Evolutionary conservation across 2,797 vertebrate species (phyloP), one percentile per base, ranked within the genome.

Genomic region (Poecilia velifera): DNA sequence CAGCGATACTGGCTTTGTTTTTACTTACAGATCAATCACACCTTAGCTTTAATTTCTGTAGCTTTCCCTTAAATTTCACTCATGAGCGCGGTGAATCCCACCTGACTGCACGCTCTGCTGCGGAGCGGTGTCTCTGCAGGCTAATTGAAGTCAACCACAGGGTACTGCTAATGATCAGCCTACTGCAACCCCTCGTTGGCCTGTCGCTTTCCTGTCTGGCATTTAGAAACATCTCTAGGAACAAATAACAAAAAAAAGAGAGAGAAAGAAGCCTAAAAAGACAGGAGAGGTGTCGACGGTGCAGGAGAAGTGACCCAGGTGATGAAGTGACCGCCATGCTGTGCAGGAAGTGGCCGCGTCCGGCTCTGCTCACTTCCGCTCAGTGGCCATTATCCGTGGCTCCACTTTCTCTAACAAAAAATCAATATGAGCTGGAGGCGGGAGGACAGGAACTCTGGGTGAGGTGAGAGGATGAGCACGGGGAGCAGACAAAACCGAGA

Each of bases 91-190:
- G 46, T 18, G 73, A 74, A 77, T 47, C 62, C 83, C 82, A 74
- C 39, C 87, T 83, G 87, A 81, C 88, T 78, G 76, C 70, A 36
- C 6, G 25, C 47, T 73, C 28, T 13, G 81, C 81, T 74, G 84
- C 83, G 75, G 82, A 72, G 3, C 76, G 2, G 80, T 14, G 86
- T 85, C 86, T 88, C 91, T 76, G 84, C 85, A 73, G 90, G 92
- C 91, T 93, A 93, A 93, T 93, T 91, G 92, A 94, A 93, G 92
- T 93, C 90, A 92, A 92, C 88, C 90, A 83, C 87, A 83, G 92
- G 89, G 82, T 90, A 78, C 76, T 18, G 86, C 88, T 93, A 92
- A 93, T 91, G 92, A 94, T 92, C 90, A 81, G 85, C 89, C 91
- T 45, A 72, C 89, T 84, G 88, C 73, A 80, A 88, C 91, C 89